Evolutionary conservation across 2,888 invertebrate species (phyloP).

Genomic region (Acanthoscelides obtectus): DNA sequence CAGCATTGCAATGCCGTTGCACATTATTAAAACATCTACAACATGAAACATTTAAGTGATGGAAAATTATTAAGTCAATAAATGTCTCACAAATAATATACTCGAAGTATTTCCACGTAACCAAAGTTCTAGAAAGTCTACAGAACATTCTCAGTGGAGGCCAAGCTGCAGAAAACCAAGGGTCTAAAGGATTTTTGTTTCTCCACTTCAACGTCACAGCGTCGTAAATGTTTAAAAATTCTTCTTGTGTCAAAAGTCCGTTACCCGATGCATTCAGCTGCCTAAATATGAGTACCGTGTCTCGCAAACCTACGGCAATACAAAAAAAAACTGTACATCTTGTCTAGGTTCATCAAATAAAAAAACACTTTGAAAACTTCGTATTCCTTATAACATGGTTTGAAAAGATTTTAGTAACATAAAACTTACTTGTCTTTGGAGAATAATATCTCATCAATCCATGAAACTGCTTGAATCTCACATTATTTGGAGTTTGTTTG

Average conservation of each 20-base stretch:
- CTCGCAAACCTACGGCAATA: constrained; percentile 63
- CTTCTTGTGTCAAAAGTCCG: constrained; percentile 64
- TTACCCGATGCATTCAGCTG: constrained; percentile 65
- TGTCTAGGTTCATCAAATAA: too few relatives aligned
- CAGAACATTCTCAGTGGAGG: constrained; percentile 59
- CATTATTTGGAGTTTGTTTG: constrained; percentile 63
- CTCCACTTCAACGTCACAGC: constrained; percentile 71
- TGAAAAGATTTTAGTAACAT: neutral
- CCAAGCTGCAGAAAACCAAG: constrained; percentile 67
- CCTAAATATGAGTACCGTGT: constrained; percentile 76
- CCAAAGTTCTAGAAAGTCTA: constrained; percentile 56
- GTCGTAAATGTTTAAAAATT: constrained; percentile 71
- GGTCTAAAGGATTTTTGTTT: constrained; percentile 61
- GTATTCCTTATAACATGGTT: constrained; percentile 2
- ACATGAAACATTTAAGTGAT: constrained; percentile 18
- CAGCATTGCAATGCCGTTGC: constrained; percentile 72
- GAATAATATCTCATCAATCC: constrained; percentile 76
- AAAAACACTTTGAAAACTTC: neutral
- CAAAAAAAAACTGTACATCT: too few relatives aligned
- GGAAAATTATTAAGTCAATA: neutral
- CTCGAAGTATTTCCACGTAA: constrained; percentile 71
- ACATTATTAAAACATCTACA: constrained; percentile 66
- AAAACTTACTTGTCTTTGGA: constrained; percentile 62
- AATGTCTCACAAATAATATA: constrained; percentile 62
- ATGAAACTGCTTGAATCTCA: constrained; percentile 70